Percentiles rank a stretch among this genome's conserved stretches.
Conservation (phyloP, 2,797 vertebrate genomes). For the Rhinichthys osculus region DNA sequence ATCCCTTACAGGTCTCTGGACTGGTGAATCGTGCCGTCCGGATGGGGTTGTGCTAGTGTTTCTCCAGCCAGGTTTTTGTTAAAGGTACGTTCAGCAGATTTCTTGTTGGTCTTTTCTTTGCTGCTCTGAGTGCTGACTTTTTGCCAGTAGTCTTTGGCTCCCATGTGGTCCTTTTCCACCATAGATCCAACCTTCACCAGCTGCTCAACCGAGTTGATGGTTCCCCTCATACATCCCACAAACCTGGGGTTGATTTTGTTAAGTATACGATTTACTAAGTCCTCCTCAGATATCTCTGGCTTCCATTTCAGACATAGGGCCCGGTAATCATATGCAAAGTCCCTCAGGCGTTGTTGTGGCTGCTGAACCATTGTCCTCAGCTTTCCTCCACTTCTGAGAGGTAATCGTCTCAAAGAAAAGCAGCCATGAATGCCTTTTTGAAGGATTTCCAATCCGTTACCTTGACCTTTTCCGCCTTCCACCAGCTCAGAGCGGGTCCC, state of each 20-base stretch:
- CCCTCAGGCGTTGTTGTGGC: neutral
- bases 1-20: neutral
- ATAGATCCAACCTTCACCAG: neutral
- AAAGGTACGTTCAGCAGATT: neutral
- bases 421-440: neutral
- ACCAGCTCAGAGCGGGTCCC: neutral
- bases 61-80: neutral
- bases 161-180: neutral
- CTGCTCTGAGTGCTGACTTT: no score
- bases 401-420: neutral
- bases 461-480: neutral
- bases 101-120: neutral
- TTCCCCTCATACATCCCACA: neutral
- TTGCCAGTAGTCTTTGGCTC: no score
- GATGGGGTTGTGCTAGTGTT: neutral
- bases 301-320: neutral
- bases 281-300: neutral
- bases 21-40: neutral
- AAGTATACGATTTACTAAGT: neutral
- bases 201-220: neutral
- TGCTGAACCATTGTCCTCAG: neutral
- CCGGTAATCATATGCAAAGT: neutral
- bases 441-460: neutral
- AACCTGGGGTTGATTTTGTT: neutral
- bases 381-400: neutral